Base-by-base conservation (phyloP, 2,797 vertebrate species). In the Urocyon cinereoargenteus region DNA sequence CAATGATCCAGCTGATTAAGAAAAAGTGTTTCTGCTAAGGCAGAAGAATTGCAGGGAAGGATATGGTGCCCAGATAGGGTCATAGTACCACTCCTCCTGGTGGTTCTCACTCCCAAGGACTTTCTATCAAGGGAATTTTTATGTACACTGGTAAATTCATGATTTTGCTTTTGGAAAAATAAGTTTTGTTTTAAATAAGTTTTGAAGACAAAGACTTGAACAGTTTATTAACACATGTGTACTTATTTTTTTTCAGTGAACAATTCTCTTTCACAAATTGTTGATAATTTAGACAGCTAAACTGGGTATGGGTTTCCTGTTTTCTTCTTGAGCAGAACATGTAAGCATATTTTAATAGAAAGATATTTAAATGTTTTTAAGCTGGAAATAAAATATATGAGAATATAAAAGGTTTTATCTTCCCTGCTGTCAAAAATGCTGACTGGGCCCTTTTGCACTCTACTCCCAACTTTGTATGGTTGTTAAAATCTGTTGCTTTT, bases 401-500 rank as follows among this genome's bases (percentile, higher is more conserved):
- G 84, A 98, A 87, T 97, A 94, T 97, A 97, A 98, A 98, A 96
- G 95, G 95, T 96, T 98, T 97, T 98, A 96, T 98, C 97, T 98
- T 97, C 97, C 78, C 91, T 96, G 87, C 90, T 97, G 93, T 98
- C 98, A 98, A 97, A 97, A 98, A 92, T 98, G 98, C 98, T 98
- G 98, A 98, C 98, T 78, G 94, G 91, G 96, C 97, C 94, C 96
- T 97, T 98, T 97, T 98, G 97, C 94, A 97, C 98, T 98, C 90
- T 87, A 88, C 96, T 98, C 83, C 98, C 97, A 96, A 95, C 98
- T 98, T 98, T 95, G 98, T 96, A 91, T 86, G 97, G 97, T 97
- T 98, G 98, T 98, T 98, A 98, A 99, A 99, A 98, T 98, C 97
- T 96, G 97, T 98, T 99, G 98, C 98, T 98, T 98, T 98, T 99